Evolutionary conservation across 2,797 vertebrate species (phyloP), one percentile per base, ranked within the genome.

Genomic region (Propithecus deckenii): DNA sequence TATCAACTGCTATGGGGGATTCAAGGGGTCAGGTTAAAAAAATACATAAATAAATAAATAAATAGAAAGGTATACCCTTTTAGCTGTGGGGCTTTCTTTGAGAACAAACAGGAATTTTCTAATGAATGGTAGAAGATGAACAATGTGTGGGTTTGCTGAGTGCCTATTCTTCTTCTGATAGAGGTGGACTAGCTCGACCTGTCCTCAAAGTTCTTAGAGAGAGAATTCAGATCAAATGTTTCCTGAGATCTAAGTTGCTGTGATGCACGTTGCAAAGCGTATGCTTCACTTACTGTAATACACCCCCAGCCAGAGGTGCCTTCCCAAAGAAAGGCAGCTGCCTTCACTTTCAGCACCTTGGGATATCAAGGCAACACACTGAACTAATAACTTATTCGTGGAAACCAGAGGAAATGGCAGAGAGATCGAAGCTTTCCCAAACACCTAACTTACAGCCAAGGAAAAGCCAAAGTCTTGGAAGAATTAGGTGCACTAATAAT

Each of bases 391-490:
- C 61, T 86, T 65, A 20, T 5, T 96, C 69, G 80, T 2, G 23
- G 50, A 91, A 94, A 80, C n/a, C 35, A 95, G 32, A 89, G 85
- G 50, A 92, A 91, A 91, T 76, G 74, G 50, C 43, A 87, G 76
- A 91, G 79, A 85, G 63, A 93, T 3, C 0, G 6, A 92, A 95
- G 43, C 20, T 75, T 95, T 17, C 17, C 35, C 52, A 87, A 74
- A 86, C 22, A 81, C n/a, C 28, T 95, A 95, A 61, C 9, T 52
- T 86, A 78, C 1, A 79, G 22, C 48, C 55, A 96, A 71, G 57
- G 75, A 84, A 93, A 95, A 95, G 28, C 88, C 32, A 81, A 76
- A 23, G 35, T 61, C 78, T 92, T 96, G 48, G 61, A 84, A 93
- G 92, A 93, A 94, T 83, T 38, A 86, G 76, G 63, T 86, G 32